phyloP scores from a whole-genome alignment of 2,113 vertebrate species.

The Microcebus murinus region DNA sequence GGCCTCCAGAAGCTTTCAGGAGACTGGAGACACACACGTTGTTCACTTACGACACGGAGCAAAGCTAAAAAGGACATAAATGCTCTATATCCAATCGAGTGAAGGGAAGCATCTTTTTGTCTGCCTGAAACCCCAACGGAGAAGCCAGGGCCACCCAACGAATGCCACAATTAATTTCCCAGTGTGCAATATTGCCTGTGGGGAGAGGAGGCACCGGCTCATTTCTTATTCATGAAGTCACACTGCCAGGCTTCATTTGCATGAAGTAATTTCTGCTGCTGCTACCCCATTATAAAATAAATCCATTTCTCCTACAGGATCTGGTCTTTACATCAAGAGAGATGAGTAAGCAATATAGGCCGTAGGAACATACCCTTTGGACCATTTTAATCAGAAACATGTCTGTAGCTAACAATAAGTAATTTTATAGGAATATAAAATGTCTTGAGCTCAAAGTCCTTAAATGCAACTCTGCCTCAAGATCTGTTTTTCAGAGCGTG shows the following conservation, averaged over 20 bases:
- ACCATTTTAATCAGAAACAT: conserved; percentile 71
- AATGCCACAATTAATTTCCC: conserved; percentile 76
- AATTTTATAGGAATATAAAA: conserved; percentile 60
- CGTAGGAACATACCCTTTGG: conserved; percentile 61
- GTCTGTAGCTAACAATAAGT: conserved; percentile 60
- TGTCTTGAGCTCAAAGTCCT: conserved; percentile 8
- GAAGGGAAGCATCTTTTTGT: conserved; percentile 50
- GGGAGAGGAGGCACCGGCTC: conserved; percentile 70
- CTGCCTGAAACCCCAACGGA: conserved; percentile 48
- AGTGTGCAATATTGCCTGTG: conserved; percentile 63
- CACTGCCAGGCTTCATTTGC: conserved; percentile 79
- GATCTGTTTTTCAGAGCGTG: not conserved
- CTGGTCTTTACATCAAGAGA: conserved; percentile 55
- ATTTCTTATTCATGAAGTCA: conserved; percentile 83
- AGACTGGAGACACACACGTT: not conserved
- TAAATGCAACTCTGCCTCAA: not conserved
- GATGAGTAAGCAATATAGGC: conserved; percentile 66
- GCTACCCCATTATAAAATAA: conserved; percentile 66
- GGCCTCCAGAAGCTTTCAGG: not conserved
- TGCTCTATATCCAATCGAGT: not conserved
- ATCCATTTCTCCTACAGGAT: conserved; percentile 70
- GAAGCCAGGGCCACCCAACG: conserved; percentile 49
- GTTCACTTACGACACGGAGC: conserved; percentile 36
- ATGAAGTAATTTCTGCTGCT: conserved; percentile 77
- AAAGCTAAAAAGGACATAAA: conserved; percentile 49